Evolutionary conservation across 2,113 vertebrate species (phyloP).

Genomic region (Suncus etruscus): DNA sequence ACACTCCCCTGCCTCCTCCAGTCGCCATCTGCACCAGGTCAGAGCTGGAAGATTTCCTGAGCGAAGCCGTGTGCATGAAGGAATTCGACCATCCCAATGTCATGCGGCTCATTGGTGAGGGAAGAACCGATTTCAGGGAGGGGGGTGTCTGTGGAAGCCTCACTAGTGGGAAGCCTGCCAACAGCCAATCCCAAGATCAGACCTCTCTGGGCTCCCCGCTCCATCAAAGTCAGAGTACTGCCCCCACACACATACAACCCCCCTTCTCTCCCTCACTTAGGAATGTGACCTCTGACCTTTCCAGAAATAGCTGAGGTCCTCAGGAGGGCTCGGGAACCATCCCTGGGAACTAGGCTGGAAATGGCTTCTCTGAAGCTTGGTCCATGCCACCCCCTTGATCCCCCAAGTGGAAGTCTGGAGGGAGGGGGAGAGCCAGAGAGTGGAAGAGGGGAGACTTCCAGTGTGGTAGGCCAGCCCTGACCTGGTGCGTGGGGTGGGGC

Average conservation of each 20-base stretch:
- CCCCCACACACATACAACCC: neutral
- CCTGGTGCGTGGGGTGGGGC: constrained; percentile 18
- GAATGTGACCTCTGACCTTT: constrained; percentile 78
- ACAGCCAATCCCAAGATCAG: neutral
- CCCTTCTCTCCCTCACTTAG: constrained; percentile 58
- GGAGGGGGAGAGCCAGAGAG: neutral
- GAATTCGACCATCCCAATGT: constrained; percentile 96
- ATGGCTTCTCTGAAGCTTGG: constrained; percentile 7
- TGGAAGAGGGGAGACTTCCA: neutral
- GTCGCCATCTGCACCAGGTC: constrained; percentile 95
- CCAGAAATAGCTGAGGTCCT: constrained; percentile 80
- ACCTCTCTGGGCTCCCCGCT: neutral
- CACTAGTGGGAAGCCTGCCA: neutral
- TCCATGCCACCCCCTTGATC: neutral
- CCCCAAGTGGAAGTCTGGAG: neutral
- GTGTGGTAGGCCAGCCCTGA: neutral
- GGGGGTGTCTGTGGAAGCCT: neutral
- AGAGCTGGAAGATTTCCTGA: constrained; percentile 96
- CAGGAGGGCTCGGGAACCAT: constrained; percentile 70
- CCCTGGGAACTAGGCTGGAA: constrained; percentile 73
- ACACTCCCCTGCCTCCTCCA: constrained; percentile 1
- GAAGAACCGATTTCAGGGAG: neutral
- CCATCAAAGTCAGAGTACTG: neutral
- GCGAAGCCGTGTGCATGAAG: constrained; percentile 96
- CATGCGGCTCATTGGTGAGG: constrained; percentile 94